phyloP scores from a whole-genome alignment of 30 jellyfish, hydroid and myxozoan genomes.

The Mastigias papua region DNA sequence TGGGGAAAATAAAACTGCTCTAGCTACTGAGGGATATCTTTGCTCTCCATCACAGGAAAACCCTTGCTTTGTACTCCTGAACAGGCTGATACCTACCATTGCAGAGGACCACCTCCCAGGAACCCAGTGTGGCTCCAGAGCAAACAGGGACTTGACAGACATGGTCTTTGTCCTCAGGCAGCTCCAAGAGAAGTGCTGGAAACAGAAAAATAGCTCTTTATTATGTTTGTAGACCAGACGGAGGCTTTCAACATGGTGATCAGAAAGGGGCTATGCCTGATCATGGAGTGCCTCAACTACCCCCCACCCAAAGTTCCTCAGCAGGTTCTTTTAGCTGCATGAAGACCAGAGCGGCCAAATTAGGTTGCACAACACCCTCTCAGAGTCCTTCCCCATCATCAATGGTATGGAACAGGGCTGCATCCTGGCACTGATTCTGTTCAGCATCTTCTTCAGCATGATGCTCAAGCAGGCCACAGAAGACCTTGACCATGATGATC shows the following conservation, averaged over 20 bases:
- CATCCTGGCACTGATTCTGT: conserved; percentile 23
- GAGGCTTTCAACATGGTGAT: conserved; percentile 19
- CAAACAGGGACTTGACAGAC: conserved; percentile 28
- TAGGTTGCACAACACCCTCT: neutral
- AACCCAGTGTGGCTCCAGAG: conserved; percentile 22
- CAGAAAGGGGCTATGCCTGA: neutral
- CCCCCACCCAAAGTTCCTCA: conserved; percentile 16
- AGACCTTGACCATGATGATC: conserved; percentile 1
- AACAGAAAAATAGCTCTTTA: conserved; percentile 20
- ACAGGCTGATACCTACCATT: conserved; percentile 17
- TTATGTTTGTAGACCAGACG: conserved; percentile 28
- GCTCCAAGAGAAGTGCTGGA: conserved; percentile 45
- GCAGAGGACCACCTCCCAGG: conserved; percentile 41
- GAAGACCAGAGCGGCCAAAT: conserved; percentile 30
- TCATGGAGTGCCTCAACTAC: neutral
- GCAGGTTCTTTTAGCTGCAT: neutral
- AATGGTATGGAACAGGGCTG: conserved; percentile 15
- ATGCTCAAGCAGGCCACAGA: conserved; percentile 14
- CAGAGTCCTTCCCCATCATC: conserved; percentile 19
- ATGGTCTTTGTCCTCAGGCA: conserved; percentile 36
- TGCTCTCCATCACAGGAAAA: conserved; percentile 38
- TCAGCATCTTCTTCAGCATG: conserved; percentile 32
- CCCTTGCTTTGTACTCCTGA: conserved; percentile 26
- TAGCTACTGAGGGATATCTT: conserved; percentile 27
- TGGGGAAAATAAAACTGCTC: neutral